phyloP scores from a whole-genome alignment of 2,888 invertebrate species.

The Erebia ligea region DNA sequence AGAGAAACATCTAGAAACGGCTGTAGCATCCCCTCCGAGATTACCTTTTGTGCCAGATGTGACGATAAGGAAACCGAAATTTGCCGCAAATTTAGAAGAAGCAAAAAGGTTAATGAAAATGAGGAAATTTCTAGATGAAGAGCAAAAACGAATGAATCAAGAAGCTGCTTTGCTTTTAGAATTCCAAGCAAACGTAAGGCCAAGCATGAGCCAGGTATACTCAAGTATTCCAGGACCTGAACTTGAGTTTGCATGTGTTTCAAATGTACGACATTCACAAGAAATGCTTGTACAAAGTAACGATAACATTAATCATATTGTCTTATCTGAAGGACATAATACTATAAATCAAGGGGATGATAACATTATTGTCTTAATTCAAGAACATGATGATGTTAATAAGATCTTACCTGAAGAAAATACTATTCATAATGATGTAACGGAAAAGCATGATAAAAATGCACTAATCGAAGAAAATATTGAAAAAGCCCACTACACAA shows the following conservation, averaged over 20 bases:
- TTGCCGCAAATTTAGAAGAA: constrained; percentile 87
- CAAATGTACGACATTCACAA: constrained; percentile 48
- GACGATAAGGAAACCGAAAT: constrained; percentile 86
- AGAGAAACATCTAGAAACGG: constrained; percentile 69
- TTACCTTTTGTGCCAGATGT: constrained; percentile 75
- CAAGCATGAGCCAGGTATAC: constrained; percentile 75
- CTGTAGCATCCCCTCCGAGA: constrained; percentile 64
- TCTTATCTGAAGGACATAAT: neutral
- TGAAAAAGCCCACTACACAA: constrained; percentile 37
- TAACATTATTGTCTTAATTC: neutral
- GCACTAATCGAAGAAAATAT: constrained; percentile 20
- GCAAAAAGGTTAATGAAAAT: constrained; percentile 86
- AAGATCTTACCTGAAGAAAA: neutral
- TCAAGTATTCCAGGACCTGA: constrained; percentile 78
- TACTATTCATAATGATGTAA: neutral
- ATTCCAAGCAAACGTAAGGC: constrained; percentile 77
- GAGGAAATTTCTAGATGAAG: constrained; percentile 85
- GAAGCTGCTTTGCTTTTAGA: constrained; percentile 75
- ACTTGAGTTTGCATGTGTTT: constrained; percentile 74
- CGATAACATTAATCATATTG: constrained; percentile 30
- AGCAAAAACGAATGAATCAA: constrained; percentile 82
- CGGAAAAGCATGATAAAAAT: neutral
- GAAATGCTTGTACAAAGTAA: constrained; percentile 40
- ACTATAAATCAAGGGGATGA: neutral
- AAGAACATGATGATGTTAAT: neutral